A percentile compares a stretch with the other conserved stretches of the same genome.
phyloP scores from a whole-genome alignment of 2,888 invertebrate genomes.

The Melinaea marsaeus region DNA sequence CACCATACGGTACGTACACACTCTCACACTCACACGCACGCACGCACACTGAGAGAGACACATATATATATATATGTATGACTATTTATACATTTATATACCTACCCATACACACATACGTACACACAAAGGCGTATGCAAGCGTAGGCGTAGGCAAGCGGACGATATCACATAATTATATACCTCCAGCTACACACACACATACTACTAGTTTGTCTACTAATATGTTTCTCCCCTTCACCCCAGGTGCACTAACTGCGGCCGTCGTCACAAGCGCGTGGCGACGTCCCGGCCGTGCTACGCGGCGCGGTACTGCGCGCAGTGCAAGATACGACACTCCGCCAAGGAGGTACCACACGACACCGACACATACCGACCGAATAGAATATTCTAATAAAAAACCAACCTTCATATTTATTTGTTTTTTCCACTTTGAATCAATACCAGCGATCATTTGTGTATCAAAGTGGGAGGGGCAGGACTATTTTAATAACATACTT shows the following conservation, averaged over 20 bases:
- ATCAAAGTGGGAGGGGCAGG: no score
- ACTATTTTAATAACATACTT: no score
- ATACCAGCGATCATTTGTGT: no score
- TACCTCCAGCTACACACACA: background rate
- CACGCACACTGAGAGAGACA: background rate
- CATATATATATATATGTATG: no score
- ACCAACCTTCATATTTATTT: no score
- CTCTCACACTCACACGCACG: background rate
- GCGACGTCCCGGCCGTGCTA: conserved; percentile 92
- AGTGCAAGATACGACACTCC: conserved; percentile 93
- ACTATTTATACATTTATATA: conserved; percentile 21
- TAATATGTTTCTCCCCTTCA: background rate
- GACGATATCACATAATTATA: background rate
- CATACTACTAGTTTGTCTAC: background rate
- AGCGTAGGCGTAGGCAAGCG: background rate
- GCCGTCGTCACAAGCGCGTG: conserved; percentile 91
- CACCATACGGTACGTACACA: conserved; percentile 79
- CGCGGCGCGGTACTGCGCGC: conserved; percentile 93
- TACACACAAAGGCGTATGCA: background rate
- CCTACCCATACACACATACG: background rate
- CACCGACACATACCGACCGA: no score
- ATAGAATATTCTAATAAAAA: no score
- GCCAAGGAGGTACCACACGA: conserved; percentile 84
- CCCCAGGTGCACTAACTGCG: conserved; percentile 93
- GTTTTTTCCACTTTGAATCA: no score